A percentile compares a stretch with the other conserved stretches of the same genome.
These are phyloP conservation scores for Lutjanus argentimaculatus DNA, from an alignment of 2,797 vertebrate species.

Conservation along the genomic window DNA sequence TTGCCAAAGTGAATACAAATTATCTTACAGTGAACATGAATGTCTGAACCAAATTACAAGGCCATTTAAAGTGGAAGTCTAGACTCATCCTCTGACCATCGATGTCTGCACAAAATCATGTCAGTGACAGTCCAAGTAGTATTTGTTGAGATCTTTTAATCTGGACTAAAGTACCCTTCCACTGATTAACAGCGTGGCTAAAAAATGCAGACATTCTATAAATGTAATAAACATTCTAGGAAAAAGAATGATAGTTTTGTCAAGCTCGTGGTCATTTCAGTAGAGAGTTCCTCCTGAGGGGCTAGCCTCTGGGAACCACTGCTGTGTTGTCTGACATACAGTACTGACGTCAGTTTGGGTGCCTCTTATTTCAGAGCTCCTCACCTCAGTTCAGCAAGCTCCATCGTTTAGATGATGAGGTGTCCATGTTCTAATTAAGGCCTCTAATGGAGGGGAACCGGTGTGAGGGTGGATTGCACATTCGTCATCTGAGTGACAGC, in stretches of 20 bases:
- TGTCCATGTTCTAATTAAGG: conserved; percentile 51
- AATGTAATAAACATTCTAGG: neutral
- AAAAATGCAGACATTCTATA: neutral
- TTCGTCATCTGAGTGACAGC: conserved; percentile 64
- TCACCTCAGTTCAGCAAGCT: conserved; percentile 48
- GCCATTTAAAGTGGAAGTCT: no score
- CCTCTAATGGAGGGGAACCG: conserved; percentile 74
- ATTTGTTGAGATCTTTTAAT: neutral
- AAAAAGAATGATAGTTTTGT: neutral
- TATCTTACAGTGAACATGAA: no score
- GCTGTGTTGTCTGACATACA: neutral
- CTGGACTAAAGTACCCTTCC: neutral
- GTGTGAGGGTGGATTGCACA: conserved; percentile 40
- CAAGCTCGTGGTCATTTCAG: neutral
- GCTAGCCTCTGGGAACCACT: neutral
- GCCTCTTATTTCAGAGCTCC: conserved; percentile 32
- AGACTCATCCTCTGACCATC: no score
- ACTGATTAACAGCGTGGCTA: neutral
- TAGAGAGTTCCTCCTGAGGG: neutral
- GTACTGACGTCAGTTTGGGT: conserved; percentile 15
- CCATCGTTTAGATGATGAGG: conserved; percentile 64
- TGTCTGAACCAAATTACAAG: no score
- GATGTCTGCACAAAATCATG: neutral
- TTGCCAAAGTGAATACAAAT: no score
- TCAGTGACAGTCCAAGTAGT: neutral